A percentile compares a stretch with the other conserved stretches of the same genome.
phyloP scores from a whole-genome alignment of 1,140 invertebrate genomes.

The Maniola jurtina region DNA sequence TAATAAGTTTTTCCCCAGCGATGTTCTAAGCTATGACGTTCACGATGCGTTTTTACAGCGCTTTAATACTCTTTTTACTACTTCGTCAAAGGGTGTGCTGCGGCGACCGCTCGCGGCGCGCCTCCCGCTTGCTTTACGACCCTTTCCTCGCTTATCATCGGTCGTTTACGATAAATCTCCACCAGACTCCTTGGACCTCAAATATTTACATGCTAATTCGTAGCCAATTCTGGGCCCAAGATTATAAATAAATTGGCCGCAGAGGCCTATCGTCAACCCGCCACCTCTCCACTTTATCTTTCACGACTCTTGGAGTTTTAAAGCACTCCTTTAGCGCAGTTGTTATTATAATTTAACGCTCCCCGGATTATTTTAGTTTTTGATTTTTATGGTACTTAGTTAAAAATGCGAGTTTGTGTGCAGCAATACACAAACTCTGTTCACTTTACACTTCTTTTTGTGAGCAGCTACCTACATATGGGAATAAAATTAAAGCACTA shows the following conservation, averaged over 20 bases:
- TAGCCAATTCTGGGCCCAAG: constrained; percentile 70
- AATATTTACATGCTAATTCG: constrained; percentile 79
- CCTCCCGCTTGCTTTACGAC: constrained; percentile 63
- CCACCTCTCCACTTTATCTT: constrained; percentile 66
- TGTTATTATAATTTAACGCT: constrained; percentile 59
- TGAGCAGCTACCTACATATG: constrained; percentile 2
- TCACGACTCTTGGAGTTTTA: constrained; percentile 65
- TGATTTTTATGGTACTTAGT: constrained; percentile 24
- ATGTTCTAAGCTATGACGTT: constrained; percentile 40
- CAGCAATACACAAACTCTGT: background rate
- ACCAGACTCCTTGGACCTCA: constrained; percentile 71
- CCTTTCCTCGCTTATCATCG: constrained; percentile 68
- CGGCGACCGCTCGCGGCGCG: constrained; percentile 39
- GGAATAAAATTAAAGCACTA: constrained; percentile 4
- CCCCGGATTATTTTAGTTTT: constrained; percentile 38
- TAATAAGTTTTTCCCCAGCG: constrained; percentile 60
- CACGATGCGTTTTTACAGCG: constrained; percentile 74
- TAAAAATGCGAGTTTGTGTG: constrained; percentile 13
- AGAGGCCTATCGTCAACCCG: constrained; percentile 56
- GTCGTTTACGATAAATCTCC: constrained; percentile 73
- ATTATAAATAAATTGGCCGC: constrained; percentile 75
- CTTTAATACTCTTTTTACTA: constrained; percentile 77
- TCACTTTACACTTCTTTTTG: constrained; percentile 4
- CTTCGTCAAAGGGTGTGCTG: constrained; percentile 74
- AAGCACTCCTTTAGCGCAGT: constrained; percentile 45